Base-by-base conservation (phyloP, 2,797 vertebrate species). In the Siniperca scherzeri region DNA sequence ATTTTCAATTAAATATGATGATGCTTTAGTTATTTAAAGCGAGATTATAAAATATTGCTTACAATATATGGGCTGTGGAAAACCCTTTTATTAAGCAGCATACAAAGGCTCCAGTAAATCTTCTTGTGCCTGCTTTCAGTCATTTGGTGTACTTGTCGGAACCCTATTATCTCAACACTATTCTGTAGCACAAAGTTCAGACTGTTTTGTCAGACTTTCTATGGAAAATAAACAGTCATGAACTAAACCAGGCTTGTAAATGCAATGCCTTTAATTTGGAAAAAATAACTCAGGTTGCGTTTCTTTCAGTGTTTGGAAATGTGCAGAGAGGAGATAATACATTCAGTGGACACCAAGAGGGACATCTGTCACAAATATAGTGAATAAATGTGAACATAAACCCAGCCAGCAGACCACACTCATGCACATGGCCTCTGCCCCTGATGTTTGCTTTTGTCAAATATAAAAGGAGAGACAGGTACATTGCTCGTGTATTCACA, bases 311-410 rank as follows among this genome's bases (percentile, higher is more conserved):
- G 53, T 77, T 82, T 87, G n/a, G 11, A 80, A 82, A 83, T 82
- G 33, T 77, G 40, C 53, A 67, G 57, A 66, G 62, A 46, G 62
- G 52, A 38, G 17, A 80, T 73, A 57, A 67, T 80, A 62, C 38
- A 88, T 71, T 73, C 40, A 73, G 10, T 57, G 60, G 55, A 68
- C 19, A 74, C 30, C 17, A 64, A 74, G 30, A 67, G 57, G 14
- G 30, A 74, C 3, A 1, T 79, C 44, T 75, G 33, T 74, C 38
- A 60, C 25, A 78, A 61, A 87, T 70, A 65, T 46, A 76, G 52
- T 78, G 67, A 88, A 80, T 76, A 70, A 44, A 78, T 66, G 61
- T 81, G 69, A 80, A 65, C 53, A 79, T 83, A 67, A 83, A 78
- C n/a, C 36, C 61, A 80, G 67, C 65, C 60, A 66, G 16, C 75